A percentile compares a stretch with the other conserved stretches of the same genome.
Conservation (phyloP, 2,888 invertebrate species). For the Morpho helenor region DNA sequence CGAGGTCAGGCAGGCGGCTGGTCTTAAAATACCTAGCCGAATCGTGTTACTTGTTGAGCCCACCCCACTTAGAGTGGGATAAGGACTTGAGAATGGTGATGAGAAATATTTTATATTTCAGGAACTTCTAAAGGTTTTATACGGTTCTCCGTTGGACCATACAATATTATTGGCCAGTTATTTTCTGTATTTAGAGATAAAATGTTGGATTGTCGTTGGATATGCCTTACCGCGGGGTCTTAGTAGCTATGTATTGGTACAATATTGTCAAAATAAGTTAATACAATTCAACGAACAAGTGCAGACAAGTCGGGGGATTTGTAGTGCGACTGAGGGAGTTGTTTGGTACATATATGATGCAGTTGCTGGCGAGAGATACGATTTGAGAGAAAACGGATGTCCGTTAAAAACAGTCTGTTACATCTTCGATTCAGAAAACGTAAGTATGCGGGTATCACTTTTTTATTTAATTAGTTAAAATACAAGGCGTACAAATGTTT, state of each 20-base stretch:
- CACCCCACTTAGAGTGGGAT: too few species aligned
- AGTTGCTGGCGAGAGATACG: slow-evolving; percentile 83
- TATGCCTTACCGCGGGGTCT: slow-evolving; percentile 87
- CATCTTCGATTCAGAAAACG: slow-evolving; percentile 87
- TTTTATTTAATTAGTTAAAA: too few species aligned
- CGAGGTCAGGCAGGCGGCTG: too few species aligned
- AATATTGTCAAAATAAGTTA: slow-evolving; percentile 17
- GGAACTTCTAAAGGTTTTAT: slow-evolving; percentile 86
- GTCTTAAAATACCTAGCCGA: too few species aligned
- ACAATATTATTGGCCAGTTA: slow-evolving; percentile 92
- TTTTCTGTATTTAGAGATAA: slow-evolving; percentile 84
- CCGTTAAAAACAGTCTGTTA: slow-evolving; percentile 88
- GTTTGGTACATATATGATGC: slow-evolving; percentile 85
- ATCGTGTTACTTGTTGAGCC: too few species aligned
- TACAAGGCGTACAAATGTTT: too few species aligned
- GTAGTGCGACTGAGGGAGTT: slow-evolving; percentile 13
- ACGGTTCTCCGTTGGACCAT: slow-evolving; percentile 92
- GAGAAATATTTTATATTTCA: slow-evolving; percentile 46
- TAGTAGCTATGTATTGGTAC: slow-evolving; percentile 83
- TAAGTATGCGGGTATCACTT: slow-evolving; percentile 52
- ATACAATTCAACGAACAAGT: slow-evolving; percentile 11
- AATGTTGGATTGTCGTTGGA: slow-evolving; percentile 83
- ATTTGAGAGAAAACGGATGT: slow-evolving; percentile 85
- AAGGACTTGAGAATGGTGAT: too few species aligned
- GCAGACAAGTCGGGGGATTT: slow-evolving; percentile 13